Conservation (phyloP, 1,140 invertebrate species). For the Choristoneura fumiferana region DNA sequence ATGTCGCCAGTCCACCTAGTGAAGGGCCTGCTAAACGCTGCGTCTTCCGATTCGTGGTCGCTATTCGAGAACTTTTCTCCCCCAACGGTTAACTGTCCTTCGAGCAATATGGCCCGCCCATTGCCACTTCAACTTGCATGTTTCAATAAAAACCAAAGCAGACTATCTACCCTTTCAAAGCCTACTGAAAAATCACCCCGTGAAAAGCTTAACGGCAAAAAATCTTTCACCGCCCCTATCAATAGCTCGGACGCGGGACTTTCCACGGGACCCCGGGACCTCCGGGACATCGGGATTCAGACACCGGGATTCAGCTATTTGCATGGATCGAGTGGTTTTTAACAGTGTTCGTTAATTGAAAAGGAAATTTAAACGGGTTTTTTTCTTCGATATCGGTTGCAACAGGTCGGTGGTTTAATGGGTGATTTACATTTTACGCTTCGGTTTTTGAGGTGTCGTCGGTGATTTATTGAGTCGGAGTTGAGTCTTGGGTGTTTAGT, state of each 20-base stretch:
- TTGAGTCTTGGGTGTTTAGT: too few relatives aligned
- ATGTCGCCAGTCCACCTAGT: too few relatives aligned
- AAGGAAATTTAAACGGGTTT: conserved; percentile 25
- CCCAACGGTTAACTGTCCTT: too few relatives aligned
- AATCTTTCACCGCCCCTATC: conserved; percentile 49
- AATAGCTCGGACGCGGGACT: conserved; percentile 51
- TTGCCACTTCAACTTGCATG: too few relatives aligned
- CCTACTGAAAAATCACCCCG: conserved; percentile 35
- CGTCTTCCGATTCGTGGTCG: too few relatives aligned
- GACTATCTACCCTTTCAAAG: background rate
- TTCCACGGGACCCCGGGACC: conserved; percentile 31
- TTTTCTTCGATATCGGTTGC: conserved; percentile 9
- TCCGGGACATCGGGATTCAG: conserved; percentile 31
- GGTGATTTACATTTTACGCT: background rate
- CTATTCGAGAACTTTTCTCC: too few relatives aligned
- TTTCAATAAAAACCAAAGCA: background rate
- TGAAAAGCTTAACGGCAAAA: conserved; percentile 36
- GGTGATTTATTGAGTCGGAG: background rate
- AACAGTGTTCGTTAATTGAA: conserved; percentile 35
- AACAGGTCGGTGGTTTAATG: conserved; percentile 14
- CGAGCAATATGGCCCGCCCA: too few relatives aligned
- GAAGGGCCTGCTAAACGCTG: too few relatives aligned
- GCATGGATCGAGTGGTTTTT: conserved; percentile 45
- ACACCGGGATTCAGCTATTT: conserved; percentile 51
- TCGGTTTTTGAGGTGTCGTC: too few relatives aligned